Base-by-base conservation (phyloP, 2,113 vertebrate genomes). In the Halichoerus grypus region DNA sequence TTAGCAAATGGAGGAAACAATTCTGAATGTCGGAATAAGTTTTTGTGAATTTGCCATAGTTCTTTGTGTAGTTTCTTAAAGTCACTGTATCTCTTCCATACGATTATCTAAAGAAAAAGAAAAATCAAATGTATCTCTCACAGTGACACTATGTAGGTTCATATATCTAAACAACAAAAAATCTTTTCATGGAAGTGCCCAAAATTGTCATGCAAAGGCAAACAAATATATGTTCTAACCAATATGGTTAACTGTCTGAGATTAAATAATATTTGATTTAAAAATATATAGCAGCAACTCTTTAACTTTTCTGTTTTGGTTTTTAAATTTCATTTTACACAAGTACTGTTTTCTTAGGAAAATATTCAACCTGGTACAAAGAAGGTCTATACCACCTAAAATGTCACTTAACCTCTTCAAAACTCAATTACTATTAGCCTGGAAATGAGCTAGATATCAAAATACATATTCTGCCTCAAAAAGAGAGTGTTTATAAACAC, bases 1-100 rank as follows among this genome's bases (percentile, higher is more conserved):
- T 99, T 99, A 95, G 99, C 99, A 97, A 99, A 99, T 28, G 99
- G 99, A 95, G 99, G 99, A 97, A 99, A 99, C 80, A 99, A 99
- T 97, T 99, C 99, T 18, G 99, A 99, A 90, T 99, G 99, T 65
- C 99, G 99, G 98, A 99, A 99, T 18, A 99, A 98, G 98, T 99
- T 99, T 98, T 99, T 99, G 98, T 99, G 99, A 97, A 99, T 99
- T 97, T 99, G 99, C 99, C 99, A 99, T 92, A 99, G 99, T 97
- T 99, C 99, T 98, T 99, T 99, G 98, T 99, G 99, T 72, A 99
- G 99, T 98, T 99, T 99, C 98, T 99, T 99, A 98, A 99, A 99
- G 98, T 99, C 99, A 97, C 99, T 99, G 98, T 99, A 99, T 97
- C 99, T 99, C 98, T 99, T 99, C 99, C 99, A 99, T 55, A 99